Conservation (phyloP, 1,140 invertebrate species). For the Saxidomus purpurata region DNA sequence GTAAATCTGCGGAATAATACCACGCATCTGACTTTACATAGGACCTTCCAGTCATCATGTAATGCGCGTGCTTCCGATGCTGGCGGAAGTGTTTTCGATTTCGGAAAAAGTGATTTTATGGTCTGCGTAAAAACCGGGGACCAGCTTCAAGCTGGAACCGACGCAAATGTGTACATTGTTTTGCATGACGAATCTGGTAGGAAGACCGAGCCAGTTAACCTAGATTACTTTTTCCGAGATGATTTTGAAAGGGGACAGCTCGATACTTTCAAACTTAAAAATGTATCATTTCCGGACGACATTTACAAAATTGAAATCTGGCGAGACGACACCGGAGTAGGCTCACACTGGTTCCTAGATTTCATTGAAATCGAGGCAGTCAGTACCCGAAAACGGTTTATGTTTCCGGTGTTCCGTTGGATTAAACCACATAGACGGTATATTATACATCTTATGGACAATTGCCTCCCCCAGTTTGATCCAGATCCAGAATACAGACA, state of each 20-base stretch:
- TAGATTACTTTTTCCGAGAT: slow-evolving; percentile 84
- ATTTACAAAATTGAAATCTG: slow-evolving; percentile 68
- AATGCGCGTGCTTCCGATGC: neutral
- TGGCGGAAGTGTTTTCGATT: slow-evolving; percentile 23
- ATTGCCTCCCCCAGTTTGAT: slow-evolving; percentile 84
- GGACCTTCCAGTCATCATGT: neutral
- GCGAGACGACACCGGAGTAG: slow-evolving; percentile 77
- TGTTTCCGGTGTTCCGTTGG: slow-evolving; percentile 75
- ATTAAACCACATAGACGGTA: slow-evolving; percentile 79
- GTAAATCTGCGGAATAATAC: neutral
- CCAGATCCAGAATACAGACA: slow-evolving; percentile 75
- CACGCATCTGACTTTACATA: neutral
- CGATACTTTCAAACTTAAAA: slow-evolving; percentile 82
- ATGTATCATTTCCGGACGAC: slow-evolving; percentile 73
- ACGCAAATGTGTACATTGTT: slow-evolving; percentile 85
- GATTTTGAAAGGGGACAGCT: slow-evolving; percentile 86
- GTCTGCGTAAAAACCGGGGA: slow-evolving; percentile 86
- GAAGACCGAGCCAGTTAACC: slow-evolving; percentile 78
- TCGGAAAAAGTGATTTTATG: slow-evolving; percentile 65
- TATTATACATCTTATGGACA: slow-evolving; percentile 83
- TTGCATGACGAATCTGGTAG: slow-evolving; percentile 83
- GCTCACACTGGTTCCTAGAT: slow-evolving; percentile 86
- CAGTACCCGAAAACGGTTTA: slow-evolving; percentile 82
- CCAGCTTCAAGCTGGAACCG: slow-evolving; percentile 85
- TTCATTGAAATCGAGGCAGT: slow-evolving; percentile 85